phyloP scores from a whole-genome alignment of 2,888 invertebrate species.

The Drosophila tanythrix region DNA sequence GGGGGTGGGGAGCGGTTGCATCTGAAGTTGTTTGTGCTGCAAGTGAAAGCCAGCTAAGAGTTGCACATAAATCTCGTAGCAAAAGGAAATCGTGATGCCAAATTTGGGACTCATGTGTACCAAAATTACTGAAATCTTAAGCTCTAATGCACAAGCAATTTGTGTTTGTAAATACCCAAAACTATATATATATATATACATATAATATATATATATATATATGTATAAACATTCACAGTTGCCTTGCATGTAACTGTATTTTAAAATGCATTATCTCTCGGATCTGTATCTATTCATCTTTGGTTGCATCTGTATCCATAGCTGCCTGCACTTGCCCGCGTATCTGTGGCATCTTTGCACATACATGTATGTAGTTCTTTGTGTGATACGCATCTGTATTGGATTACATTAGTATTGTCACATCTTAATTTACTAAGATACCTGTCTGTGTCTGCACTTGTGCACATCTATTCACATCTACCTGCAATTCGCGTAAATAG shows the following conservation, averaged over 20 bases:
- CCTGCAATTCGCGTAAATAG: background rate
- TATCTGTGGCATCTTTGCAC: background rate
- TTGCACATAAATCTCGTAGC: constrained; percentile 29
- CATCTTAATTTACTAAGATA: background rate
- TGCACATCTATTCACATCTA: background rate
- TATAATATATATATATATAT: background rate
- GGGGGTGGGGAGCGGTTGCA: background rate
- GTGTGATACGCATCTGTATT: background rate
- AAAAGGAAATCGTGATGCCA: constrained; percentile 13
- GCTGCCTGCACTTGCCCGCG: background rate
- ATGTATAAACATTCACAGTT: background rate
- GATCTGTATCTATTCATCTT: background rate
- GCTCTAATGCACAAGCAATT: constrained; percentile 22
- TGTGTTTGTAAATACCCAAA: background rate
- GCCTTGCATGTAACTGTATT: background rate
- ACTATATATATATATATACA: background rate
- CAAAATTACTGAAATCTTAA: constrained; percentile 16
- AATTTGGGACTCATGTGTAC: constrained; percentile 8
- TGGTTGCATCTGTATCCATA: background rate
- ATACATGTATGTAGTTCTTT: background rate
- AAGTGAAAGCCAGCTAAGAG: constrained; percentile 27
- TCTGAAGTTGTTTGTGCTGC: constrained; percentile 7
- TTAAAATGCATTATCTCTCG: background rate
- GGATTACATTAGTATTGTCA: background rate
- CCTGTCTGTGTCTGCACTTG: background rate